Percentiles rank a stretch among this genome's conserved stretches.
These are phyloP conservation scores for Patella caerulea DNA, from an alignment of 2,888 invertebrate species.

Conservation along the genomic window DNA sequence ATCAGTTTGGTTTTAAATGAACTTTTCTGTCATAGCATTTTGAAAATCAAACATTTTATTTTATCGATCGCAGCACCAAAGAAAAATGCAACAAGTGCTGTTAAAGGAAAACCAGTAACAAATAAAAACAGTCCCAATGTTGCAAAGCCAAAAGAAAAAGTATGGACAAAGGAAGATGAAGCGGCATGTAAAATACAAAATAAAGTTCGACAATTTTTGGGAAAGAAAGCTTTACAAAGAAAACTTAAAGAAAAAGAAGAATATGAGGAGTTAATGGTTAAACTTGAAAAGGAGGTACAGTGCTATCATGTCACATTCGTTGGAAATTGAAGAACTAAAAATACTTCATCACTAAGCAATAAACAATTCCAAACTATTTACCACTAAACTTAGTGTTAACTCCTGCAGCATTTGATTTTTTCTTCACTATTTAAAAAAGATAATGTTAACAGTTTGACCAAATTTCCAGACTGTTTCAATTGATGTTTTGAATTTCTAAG, in stretches of 20 bases:
- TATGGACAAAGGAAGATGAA: constrained; percentile 63
- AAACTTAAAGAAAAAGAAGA: constrained; percentile 64
- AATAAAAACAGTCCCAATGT: constrained; percentile 24
- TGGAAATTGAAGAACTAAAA: neutral
- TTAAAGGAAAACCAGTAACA: constrained; percentile 29
- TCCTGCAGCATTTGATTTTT: no score
- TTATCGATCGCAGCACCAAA: constrained; percentile 15
- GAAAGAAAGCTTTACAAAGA: constrained; percentile 54
- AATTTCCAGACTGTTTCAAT: no score
- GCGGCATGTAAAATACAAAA: constrained; percentile 66
- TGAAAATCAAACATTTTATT: no score
- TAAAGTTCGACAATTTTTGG: constrained; percentile 53
- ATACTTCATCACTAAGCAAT: neutral
- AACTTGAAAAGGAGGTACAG: constrained; percentile 67
- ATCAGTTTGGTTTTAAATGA: no score
- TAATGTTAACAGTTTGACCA: no score
- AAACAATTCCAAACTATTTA: no score
- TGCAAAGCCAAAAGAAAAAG: constrained; percentile 51
- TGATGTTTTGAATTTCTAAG: no score
- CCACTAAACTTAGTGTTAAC: no score
- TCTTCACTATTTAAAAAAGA: no score
- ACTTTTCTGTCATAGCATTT: no score
- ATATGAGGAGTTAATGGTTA: constrained; percentile 69
- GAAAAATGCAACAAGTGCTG: constrained; percentile 30
- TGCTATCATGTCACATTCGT: neutral